Base-by-base conservation (phyloP, 1,140 invertebrate species). In the Leucophenga varia region DNA sequence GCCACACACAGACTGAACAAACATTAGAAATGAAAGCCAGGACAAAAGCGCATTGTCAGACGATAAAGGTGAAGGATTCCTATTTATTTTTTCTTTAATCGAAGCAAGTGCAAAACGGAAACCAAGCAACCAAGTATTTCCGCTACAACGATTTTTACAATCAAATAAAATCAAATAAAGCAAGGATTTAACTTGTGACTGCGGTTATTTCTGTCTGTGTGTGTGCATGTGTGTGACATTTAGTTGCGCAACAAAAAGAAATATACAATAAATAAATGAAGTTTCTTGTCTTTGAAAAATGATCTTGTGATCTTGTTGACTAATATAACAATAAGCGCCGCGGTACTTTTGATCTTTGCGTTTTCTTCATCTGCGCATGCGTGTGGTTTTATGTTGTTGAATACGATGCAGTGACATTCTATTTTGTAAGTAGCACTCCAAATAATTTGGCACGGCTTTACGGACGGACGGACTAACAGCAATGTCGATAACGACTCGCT, bases 341-440 rank as follows among this genome's bases (percentile, higher is more conserved):
- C 16, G 34, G 25, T 13, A 39, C 17, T 31, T 61, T 54, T 61
- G 55, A 63, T 57, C 49, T 37, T n/a, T 31, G 14, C 38, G 42
- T 49, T 30, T n/a, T 30, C 25, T n/a, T n/a, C n/a, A n/a, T n/a
- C n/a, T n/a, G n/a, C 22, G 36, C 31, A 44, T 49, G 36, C 18
- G 37, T 47, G 43, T 16, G 19, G 42, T 54, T 44, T 10, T 19
- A 30, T 45, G 22, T 25, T 47, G 21, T 22, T 14, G 45, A 45
- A 17, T n/a, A n/a, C n/a, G 7, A 25, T 34, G 28, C 44, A 28
- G 25, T 59, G 51, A 50, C 54, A 44, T 31, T 53, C 51, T 60
- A 57, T 67, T 70, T 63, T 70, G 65, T 70, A 70, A 70, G 67
- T 63, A 71, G 57, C 59, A 49, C 61, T 64, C 59, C 51, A 70